Evolutionary conservation across 2,113 vertebrate genomes (phyloP).

Genomic region (Pyrgilauda ruficollis): DNA sequence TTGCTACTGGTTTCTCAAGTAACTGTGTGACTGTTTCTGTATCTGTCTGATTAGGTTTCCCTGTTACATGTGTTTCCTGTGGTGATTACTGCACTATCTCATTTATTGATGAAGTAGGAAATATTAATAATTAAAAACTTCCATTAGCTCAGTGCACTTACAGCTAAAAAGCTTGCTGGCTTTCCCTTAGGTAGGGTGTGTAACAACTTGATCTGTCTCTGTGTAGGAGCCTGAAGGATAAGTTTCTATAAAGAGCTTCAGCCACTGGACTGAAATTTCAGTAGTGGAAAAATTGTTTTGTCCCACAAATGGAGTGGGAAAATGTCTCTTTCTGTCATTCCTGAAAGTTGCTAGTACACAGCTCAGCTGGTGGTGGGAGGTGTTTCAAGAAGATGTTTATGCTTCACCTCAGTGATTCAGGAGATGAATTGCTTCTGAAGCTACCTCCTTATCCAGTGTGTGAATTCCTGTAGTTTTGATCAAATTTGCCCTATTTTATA

Average conservation of each 20-base stretch:
- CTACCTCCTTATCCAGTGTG: background rate
- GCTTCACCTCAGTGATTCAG: background rate
- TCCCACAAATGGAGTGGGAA: background rate
- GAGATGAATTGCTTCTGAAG: background rate
- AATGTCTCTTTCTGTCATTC: background rate
- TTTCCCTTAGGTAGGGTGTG: background rate
- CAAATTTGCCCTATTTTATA: background rate
- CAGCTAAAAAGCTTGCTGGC: background rate
- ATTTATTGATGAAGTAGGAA: conserved; percentile 20
- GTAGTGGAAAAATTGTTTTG: background rate
- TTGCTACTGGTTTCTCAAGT: background rate
- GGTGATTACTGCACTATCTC: background rate
- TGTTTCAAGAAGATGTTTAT: background rate
- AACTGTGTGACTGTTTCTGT: background rate
- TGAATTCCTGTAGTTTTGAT: background rate
- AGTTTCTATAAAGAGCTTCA: background rate
- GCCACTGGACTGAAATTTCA: background rate
- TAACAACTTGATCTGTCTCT: background rate
- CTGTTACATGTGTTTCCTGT: background rate
- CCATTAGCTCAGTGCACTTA: conserved; percentile 2
- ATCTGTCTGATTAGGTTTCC: background rate
- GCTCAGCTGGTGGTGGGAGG: background rate
- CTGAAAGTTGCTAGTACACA: background rate
- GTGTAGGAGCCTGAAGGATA: background rate
- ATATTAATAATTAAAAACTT: conserved; percentile 30